Conservation (phyloP, 2,797 vertebrate genomes). For the Alauda arvensis region DNA sequence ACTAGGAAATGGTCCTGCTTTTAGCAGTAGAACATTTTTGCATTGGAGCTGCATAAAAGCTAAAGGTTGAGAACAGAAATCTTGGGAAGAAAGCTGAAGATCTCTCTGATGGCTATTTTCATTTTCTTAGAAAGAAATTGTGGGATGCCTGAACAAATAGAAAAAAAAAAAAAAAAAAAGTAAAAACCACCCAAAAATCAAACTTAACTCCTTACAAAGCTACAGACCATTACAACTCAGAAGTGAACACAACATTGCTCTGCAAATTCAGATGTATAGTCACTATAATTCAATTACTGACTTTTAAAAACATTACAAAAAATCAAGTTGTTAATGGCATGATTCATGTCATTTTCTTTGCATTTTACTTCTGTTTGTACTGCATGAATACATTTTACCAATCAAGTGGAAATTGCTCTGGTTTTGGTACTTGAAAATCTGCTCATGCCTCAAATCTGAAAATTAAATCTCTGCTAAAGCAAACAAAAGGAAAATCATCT, state of each 20-base stretch:
- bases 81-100: neutral
- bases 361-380: neutral
- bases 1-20: conserved; percentile 1
- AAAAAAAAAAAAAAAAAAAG: neutral
- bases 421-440: neutral
- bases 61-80: neutral
- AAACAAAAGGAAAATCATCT: neutral
- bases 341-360: neutral
- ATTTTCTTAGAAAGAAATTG: neutral
- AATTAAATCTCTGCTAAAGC: neutral
- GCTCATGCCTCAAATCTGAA: neutral
- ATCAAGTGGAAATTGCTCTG: neutral
- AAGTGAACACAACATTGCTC: neutral
- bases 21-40: neutral
- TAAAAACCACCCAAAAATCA: neutral
- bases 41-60: neutral
- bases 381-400: neutral
- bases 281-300: neutral
- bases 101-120: neutral
- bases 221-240: neutral
- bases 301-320: neutral
- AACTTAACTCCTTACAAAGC: neutral
- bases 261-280: neutral
- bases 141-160: neutral
- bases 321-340: neutral